phyloP scores from a whole-genome alignment of 2,113 vertebrate species.

The Mastomys natalensis region DNA sequence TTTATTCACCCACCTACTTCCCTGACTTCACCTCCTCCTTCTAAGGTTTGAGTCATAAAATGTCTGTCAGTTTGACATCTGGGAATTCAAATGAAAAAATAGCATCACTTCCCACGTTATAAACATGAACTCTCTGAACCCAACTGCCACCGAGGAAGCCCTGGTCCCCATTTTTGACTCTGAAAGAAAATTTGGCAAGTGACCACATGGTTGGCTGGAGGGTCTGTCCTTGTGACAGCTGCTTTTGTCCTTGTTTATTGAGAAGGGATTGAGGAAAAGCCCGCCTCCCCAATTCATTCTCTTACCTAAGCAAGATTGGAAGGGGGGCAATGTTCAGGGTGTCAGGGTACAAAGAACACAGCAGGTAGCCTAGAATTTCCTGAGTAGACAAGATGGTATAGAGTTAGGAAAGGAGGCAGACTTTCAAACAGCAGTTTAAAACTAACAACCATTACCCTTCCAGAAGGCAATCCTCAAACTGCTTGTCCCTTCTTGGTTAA shows the following conservation, averaged over 20 bases:
- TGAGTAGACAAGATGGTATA: background rate
- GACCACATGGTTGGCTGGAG: background rate
- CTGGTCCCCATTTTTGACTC: background rate
- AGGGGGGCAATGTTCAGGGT: background rate
- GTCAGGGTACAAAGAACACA: conserved; percentile 1
- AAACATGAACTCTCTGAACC: conserved; percentile 27
- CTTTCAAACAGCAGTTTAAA: background rate
- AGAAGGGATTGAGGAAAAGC: background rate
- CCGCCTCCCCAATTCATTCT: background rate
- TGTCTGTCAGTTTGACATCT: conserved; percentile 19
- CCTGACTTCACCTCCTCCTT: background rate
- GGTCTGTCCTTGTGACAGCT: background rate
- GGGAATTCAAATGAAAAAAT: conserved; percentile 7
- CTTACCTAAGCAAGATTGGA: background rate
- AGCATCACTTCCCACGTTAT: background rate
- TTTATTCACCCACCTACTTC: background rate
- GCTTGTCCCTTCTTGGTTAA: background rate
- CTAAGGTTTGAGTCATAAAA: background rate
- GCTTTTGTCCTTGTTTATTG: background rate
- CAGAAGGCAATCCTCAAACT: background rate
- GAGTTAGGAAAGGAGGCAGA: background rate
- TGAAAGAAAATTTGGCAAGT: background rate
- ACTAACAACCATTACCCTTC: background rate
- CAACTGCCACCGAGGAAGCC: background rate
- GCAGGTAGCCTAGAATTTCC: background rate